Evolutionary conservation across 2,888 invertebrate genomes (phyloP).

Genomic region (Zaprionus lineosus): DNA sequence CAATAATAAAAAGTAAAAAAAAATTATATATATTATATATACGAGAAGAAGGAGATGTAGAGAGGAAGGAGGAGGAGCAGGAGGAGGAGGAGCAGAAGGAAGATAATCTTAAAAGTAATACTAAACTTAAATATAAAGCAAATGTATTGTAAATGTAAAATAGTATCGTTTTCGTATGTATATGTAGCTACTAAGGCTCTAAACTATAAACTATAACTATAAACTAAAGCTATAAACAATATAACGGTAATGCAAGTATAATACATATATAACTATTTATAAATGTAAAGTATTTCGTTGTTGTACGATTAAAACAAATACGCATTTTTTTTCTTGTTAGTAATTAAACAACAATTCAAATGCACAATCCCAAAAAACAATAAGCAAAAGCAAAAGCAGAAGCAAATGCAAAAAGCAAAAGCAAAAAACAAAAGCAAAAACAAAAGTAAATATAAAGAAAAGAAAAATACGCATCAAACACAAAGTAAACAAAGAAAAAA

Average conservation of each 20-base stretch:
- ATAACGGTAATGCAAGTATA: conserved; percentile 37
- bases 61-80: too few relatives aligned
- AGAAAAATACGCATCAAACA: too few relatives aligned
- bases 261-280: conserved; percentile 63
- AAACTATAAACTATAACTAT: conserved; percentile 38
- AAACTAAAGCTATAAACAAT: conserved; percentile 26
- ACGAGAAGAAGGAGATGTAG: too few relatives aligned
- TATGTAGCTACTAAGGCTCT: conserved; percentile 47
- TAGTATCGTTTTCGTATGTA: conserved; percentile 57
- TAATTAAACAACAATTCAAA: conserved; percentile 48
- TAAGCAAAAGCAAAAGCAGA: conserved; percentile 10
- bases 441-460: conserved; percentile 3
- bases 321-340: conserved; percentile 72
- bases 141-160: conserved; percentile 55
- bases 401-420: conserved; percentile 11
- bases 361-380: conserved; percentile 23
- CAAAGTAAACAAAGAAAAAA: too few relatives aligned
- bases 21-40: conserved; percentile 6
- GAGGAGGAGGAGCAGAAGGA: not conserved
- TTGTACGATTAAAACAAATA: conserved; percentile 72
- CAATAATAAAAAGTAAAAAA: conserved; percentile 10
- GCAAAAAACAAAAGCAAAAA: conserved; percentile 13
- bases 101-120: conserved; percentile 24
- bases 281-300: conserved; percentile 74
- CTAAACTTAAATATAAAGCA: conserved; percentile 45